Evolutionary conservation across 2,888 invertebrate species (phyloP).

Genomic region (Lobophora halterata): DNA sequence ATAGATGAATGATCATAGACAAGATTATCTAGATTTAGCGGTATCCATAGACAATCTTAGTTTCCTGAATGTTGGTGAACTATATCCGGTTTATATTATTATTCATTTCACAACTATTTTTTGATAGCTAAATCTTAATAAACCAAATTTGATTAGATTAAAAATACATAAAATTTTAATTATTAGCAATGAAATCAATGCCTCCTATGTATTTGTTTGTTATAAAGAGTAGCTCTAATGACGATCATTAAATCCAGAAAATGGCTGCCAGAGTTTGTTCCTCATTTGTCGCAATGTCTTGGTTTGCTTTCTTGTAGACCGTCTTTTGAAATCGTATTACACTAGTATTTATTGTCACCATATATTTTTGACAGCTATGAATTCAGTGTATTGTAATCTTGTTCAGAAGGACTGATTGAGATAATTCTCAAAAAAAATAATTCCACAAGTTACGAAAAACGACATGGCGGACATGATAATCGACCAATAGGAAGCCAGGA

Average conservation of each 20-base stretch:
- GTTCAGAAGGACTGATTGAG: neutral
- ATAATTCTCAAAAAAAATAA: slow-evolving; percentile 41
- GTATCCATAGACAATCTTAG: no score
- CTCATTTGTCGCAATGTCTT: slow-evolving; percentile 23
- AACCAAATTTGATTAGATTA: no score
- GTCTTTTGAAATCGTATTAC: slow-evolving; percentile 20
- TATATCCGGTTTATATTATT: no score
- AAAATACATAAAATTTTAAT: no score
- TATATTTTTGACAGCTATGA: neutral
- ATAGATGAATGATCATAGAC: no score
- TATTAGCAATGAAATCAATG: neutral
- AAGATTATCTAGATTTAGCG: no score
- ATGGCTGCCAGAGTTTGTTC: slow-evolving; percentile 46
- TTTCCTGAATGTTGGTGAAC: no score
- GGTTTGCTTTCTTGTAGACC: slow-evolving; percentile 14
- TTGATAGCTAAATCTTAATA: no score
- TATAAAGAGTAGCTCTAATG: slow-evolving; percentile 23
- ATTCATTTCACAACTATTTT: no score
- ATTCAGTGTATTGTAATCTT: slow-evolving; percentile 2
- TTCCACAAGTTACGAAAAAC: slow-evolving; percentile 63
- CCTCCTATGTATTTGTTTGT: neutral
- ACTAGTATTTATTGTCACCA: slow-evolving; percentile 2
- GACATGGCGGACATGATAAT: slow-evolving; percentile 84
- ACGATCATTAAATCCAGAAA: slow-evolving; percentile 44
- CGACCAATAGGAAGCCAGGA: slow-evolving; percentile 86